Base-by-base conservation (phyloP, 2,888 invertebrate genomes). In the Conchocele bisecta region DNA sequence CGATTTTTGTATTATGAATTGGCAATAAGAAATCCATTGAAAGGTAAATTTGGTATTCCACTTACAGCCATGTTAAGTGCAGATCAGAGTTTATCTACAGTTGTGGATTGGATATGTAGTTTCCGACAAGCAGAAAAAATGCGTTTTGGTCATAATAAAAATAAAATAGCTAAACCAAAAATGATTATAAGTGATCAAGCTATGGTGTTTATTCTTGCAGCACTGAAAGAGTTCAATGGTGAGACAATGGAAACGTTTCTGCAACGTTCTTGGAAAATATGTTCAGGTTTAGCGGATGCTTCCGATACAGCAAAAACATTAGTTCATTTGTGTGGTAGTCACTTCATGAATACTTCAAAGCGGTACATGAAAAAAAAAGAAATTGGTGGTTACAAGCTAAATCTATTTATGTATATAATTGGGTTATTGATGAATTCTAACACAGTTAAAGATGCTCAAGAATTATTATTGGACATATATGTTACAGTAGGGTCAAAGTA, bases 341-440 rank as follows among this genome's bases (percentile, higher is more conserved):
- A 67, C 48, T 59, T 46, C 24, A 24, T 67, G 20, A n/a, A 67
- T 37, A 37, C 35, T 35, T 29, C 33, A 17, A 67, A 67, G 29
- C 7, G 24, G 15, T 41, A 37, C 44, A 20, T 59, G 11, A 37
- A n/a, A 29, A 59, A 67, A 37, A 59, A 67, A 60, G 63, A 54
- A 11, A 42, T 64, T 2, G 2, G 33, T 11, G n/a, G 31, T 7
- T 5, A 26, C 22, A 64, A 66, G 41, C 28, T 50, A 15, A 31
- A 7, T n/a, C 22, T 51, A 26, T 66, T 37, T 61, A 15, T 61
- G 22, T 68, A 56, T 35, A 15, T 68, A 0, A 61, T 26, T 33
- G 68, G 68, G 4, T 2, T 68, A n/a, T 20, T 68, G 13, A 68
- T 68, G 68, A 68, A 61, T 22, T 68, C 61, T 61, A n/a, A 17